Percentiles rank a stretch among this genome's conserved stretches.
Conservation (phyloP, 1,140 invertebrate genomes). For the Streblospio benedicti region DNA sequence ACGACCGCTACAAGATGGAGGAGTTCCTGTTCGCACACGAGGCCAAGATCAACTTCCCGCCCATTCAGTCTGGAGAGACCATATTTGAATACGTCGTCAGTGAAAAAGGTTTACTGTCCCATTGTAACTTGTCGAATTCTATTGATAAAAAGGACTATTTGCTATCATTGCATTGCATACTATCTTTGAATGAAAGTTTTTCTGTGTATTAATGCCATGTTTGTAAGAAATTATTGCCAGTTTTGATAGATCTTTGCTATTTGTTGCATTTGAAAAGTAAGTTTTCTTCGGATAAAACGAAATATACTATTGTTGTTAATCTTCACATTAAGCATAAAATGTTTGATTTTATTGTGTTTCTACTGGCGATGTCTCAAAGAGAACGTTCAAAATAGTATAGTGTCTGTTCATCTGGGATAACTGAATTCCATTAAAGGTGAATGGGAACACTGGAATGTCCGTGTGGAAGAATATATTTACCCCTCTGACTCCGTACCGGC, state of each 20-base stretch:
- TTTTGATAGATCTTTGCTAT: no score
- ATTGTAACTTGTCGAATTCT: constrained; percentile 43
- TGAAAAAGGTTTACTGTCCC: no score
- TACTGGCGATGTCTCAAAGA: no score
- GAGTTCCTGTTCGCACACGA: constrained; percentile 55
- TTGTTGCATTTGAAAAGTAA: no score
- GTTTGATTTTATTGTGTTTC: no score
- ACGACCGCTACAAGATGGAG: constrained; percentile 63
- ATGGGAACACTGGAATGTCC: constrained; percentile 80
- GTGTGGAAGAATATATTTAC: constrained; percentile 66
- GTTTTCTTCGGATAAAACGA: no score
- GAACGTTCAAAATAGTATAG: no score
- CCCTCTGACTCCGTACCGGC: constrained; percentile 78
- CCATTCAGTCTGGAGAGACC: constrained; percentile 55
- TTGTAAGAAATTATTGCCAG: no score
- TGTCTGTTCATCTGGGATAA: no score
- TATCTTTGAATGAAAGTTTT: constrained; percentile 35
- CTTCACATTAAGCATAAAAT: constrained; percentile 30
- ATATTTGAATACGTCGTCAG: constrained; percentile 83
- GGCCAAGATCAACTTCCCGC: constrained; percentile 60
- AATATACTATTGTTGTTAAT: no score
- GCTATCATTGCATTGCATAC: not conserved
- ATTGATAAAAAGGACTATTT: not conserved
- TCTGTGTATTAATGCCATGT: constrained; percentile 21
- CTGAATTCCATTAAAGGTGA: constrained; percentile 67